phyloP scores from a whole-genome alignment of 1,140 invertebrate species.

The Rhynchophorus ferrugineus region DNA sequence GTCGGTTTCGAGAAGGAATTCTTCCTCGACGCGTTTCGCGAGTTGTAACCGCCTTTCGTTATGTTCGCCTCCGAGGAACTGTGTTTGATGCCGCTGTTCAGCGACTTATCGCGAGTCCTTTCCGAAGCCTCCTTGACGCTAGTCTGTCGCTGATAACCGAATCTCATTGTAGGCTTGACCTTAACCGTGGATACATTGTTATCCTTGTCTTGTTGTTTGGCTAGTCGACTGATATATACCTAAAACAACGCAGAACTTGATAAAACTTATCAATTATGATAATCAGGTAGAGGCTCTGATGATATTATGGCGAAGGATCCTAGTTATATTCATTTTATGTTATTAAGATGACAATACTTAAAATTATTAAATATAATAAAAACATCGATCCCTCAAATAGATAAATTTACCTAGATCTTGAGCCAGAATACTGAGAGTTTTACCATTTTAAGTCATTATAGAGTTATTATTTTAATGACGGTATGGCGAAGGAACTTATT shows the following conservation, averaged over 20 bases:
- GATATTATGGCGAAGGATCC: too few species aligned
- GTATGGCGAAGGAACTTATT: too few species aligned
- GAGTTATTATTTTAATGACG: too few species aligned
- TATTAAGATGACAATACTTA: too few species aligned
- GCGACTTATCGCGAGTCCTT: constrained; percentile 16
- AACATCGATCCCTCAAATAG: too few species aligned
- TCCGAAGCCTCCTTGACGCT: constrained; percentile 37
- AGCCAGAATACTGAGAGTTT: too few species aligned
- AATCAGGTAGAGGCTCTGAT: too few species aligned
- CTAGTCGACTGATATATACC: constrained; percentile 25
- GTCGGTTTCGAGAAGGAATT: constrained; percentile 37
- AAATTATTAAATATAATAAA: too few species aligned
- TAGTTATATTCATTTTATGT: too few species aligned
- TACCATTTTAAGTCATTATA: too few species aligned
- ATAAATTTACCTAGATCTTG: too few species aligned
- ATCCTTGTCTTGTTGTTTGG: constrained; percentile 32
- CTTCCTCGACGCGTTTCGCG: constrained; percentile 29
- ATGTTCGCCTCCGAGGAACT: constrained; percentile 38
- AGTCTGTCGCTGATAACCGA: constrained; percentile 32
- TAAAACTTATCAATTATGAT: neutral
- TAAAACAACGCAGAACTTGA: constrained; percentile 3
- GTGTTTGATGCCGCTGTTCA: constrained; percentile 35
- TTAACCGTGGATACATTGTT: constrained; percentile 30
- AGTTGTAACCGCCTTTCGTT: constrained; percentile 29
- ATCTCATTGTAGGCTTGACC: constrained; percentile 23